Base-by-base conservation (phyloP, 2,797 vertebrate genomes). In the Oreortyx pictus region DNA sequence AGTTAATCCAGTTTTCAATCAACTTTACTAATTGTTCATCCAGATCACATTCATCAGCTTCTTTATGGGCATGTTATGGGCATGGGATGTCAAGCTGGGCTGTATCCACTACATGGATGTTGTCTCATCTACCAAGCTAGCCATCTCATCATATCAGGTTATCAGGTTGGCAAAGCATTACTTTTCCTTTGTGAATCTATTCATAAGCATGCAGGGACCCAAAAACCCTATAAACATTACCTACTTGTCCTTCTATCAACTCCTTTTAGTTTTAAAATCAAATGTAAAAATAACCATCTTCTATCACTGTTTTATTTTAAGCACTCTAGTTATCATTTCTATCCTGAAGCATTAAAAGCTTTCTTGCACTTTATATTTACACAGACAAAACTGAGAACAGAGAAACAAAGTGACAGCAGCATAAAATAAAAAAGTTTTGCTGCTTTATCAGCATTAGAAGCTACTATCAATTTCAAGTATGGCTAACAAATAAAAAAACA, bases 381-480 rank as follows among this genome's bases (percentile, higher is more conserved):
- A 44, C 14, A 78, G 17, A 25, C 9, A 54, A 75, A 61, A 88
- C 44, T 64, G 39, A 64, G 75, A 86, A 77, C 19, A 75, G 41
- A 73, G 46, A 93, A 86, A 77, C 23, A 11, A 18, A 25, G 19
- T 77, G 44, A 85, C 59, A 94, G 13, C 25, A 35, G 62, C 82
- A 41, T 46, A 91, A 89, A 62, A 37, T 52, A 27, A 74, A 90
- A 91, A 92, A 50, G 18, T 60, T 73, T 41, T 77, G 27, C 57
- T 89, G 43, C 33, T 79, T 94, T 89, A 86, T 92, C n/a, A 90
- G 14, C 56, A 68, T 59, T 93, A 35, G 82, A 88, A 92, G 22
- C 7, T 31, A 46, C 33, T 76, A 84, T 56, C 13, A 89, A 65
- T 95, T 94, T 89, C 73, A 97, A 95, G 57, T 14, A 18, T 6